Evolutionary conservation across 2,888 invertebrate species (phyloP).

Genomic region (Hofmannophila pseudospretella): DNA sequence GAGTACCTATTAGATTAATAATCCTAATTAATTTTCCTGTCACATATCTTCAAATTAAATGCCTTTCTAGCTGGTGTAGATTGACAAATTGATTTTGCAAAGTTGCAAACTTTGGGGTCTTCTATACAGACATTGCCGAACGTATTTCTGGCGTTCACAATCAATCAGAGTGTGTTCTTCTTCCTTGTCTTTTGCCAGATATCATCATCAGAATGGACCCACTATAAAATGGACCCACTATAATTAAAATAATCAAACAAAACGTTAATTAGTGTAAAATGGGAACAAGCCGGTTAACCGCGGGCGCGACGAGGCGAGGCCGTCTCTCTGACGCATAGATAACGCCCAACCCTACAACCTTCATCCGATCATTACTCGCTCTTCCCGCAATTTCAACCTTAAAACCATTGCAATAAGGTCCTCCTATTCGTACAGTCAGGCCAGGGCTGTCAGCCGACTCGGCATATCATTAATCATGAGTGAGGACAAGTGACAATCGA

Average conservation of each 20-base stretch:
- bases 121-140: no score
- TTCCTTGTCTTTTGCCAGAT: no score
- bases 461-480: constrained; percentile 1
- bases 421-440: background rate
- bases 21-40: no score
- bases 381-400: background rate
- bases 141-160: no score
- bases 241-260: background rate
- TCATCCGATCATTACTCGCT: constrained; percentile 1
- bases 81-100: no score
- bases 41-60: no score
- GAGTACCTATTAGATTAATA: no score
- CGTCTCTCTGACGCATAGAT: constrained; percentile 50
- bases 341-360: constrained; percentile 52
- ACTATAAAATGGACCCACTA: background rate
- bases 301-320: constrained; percentile 32
- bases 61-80: no score
- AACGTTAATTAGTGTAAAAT: background rate
- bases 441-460: background rate
- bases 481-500: constrained; percentile 6
- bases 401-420: background rate
- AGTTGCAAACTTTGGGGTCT: no score
- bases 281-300: constrained; percentile 10
- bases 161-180: no score
- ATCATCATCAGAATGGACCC: background rate